Percentiles rank a stretch among this genome's conserved stretches.
These are phyloP conservation scores for Schizaphis graminum DNA, from an alignment of 2,888 invertebrate species.

Conservation along the genomic window DNA sequence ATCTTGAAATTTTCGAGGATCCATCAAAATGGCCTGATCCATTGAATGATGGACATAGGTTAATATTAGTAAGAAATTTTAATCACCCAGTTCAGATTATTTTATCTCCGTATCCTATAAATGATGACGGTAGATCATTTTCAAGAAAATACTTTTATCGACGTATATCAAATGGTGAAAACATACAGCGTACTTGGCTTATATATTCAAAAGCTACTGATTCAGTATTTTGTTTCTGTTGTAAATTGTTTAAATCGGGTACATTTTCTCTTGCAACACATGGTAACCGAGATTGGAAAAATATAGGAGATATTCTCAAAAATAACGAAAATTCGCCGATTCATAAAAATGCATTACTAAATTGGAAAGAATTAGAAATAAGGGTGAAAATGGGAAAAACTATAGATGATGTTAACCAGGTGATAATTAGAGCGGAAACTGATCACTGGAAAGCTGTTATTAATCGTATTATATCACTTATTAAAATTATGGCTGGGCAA, in stretches of 20 bases:
- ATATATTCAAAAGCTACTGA: background rate
- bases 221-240: conserved; percentile 31
- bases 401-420: background rate
- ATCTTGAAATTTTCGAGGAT: conserved; percentile 1
- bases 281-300: conserved; percentile 26
- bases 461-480: conserved; percentile 1
- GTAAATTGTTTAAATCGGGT: background rate
- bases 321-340: background rate
- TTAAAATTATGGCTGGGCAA: background rate
- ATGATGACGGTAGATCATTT: background rate
- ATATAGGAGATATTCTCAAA: conserved; percentile 7
- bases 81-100: conserved; percentile 5
- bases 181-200: conserved; percentile 4
- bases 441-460: conserved; percentile 13
- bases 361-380: conserved; percentile 4
- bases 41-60: background rate
- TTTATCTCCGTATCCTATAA: background rate
- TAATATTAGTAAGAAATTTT: conserved; percentile 3
- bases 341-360: conserved; percentile 28
- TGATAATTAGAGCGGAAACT: background rate
- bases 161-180: background rate
- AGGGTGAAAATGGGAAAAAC: background rate
- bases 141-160: background rate
- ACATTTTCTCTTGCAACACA: background rate
- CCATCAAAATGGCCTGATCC: conserved; percentile 4